Conservation (phyloP, 2,888 invertebrate genomes). For the Agrochola lota region DNA sequence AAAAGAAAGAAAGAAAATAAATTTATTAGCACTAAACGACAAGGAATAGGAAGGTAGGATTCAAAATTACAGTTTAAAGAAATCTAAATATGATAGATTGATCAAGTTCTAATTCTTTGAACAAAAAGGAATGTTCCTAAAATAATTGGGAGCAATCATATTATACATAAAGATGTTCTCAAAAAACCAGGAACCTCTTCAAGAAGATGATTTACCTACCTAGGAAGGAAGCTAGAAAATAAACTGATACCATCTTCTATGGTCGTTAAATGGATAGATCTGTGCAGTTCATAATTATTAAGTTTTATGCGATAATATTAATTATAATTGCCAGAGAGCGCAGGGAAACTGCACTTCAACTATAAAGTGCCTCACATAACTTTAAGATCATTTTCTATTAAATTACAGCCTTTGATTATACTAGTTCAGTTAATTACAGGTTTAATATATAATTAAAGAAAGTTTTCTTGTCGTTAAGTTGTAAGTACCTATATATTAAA, state of each 20-base stretch:
- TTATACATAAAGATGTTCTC: neutral
- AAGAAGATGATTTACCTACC: neutral
- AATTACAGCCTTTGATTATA: conserved; percentile 18
- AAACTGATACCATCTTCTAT: neutral
- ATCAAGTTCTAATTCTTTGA: neutral
- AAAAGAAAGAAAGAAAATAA: neutral
- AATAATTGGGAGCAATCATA: neutral
- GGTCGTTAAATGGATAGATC: neutral
- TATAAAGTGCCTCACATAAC: neutral
- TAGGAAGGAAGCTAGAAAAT: conserved; percentile 2
- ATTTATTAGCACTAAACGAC: neutral
- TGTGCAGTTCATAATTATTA: neutral
- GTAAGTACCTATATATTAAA: neutral
- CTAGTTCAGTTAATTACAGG: conserved; percentile 24
- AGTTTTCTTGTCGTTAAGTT: conserved; percentile 18
- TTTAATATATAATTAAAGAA: conserved; percentile 10
- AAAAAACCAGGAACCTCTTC: neutral
- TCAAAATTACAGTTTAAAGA: neutral
- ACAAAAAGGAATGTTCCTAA: neutral
- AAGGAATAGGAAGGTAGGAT: neutral
- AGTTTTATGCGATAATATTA: conserved; percentile 5
- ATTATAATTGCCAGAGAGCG: neutral
- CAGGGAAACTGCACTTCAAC: conserved; percentile 3
- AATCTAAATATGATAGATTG: neutral
- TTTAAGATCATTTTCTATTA: conserved; percentile 13